These are phyloP conservation scores for Phrynocephalus guinanensis DNA, from an alignment of 2,797 vertebrate species.

Conservation along the genomic window DNA sequence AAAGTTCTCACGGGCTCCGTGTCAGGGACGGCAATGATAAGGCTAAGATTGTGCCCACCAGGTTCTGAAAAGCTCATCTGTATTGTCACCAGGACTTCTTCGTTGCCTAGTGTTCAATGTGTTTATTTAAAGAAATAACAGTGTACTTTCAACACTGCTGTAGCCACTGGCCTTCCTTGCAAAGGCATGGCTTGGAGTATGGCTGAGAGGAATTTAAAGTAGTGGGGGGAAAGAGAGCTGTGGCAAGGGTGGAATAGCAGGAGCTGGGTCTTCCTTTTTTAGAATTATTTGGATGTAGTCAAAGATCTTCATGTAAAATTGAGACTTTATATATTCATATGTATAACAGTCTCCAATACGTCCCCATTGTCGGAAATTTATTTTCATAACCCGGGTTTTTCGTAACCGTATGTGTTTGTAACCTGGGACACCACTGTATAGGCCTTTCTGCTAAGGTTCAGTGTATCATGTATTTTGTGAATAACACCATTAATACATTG, in stretches of 20 bases:
- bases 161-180: background rate
- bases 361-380: too few species aligned
- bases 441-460: background rate
- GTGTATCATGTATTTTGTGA: background rate
- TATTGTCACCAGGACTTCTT: background rate
- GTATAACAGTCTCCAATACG: constrained; percentile 46
- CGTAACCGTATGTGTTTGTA: too few species aligned
- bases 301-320: constrained; percentile 37
- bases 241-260: too few species aligned
- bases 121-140: background rate
- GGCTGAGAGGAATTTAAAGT: background rate
- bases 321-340: constrained; percentile 64
- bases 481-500: background rate
- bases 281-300: constrained; percentile 30
- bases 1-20: background rate
- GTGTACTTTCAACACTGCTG: background rate
- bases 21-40: background rate
- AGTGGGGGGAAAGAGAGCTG: background rate
- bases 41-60: background rate
- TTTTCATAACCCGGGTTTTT: too few species aligned
- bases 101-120: background rate
- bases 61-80: background rate
- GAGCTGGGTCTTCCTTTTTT: constrained; percentile 13
- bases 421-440: too few species aligned
- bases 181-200: background rate